These are phyloP conservation scores for Microctenopoma stevenorrisi DNA, from an alignment of 2,797 vertebrate genomes.

Conservation along the genomic window DNA sequence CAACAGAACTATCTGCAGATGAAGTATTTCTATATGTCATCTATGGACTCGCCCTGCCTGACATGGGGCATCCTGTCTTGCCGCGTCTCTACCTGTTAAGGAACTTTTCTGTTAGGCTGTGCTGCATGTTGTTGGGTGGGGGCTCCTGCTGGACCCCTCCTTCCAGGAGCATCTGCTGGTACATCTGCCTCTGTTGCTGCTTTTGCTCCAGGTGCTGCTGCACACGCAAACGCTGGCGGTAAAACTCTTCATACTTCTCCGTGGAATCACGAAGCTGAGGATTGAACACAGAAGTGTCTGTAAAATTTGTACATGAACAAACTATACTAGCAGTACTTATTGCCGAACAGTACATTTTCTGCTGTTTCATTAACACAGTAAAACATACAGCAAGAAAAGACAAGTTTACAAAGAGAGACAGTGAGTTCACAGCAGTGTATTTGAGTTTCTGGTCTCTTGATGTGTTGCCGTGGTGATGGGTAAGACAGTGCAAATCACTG, in stretches of 20 bases:
- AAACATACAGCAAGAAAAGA: no score
- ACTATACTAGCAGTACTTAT: background rate
- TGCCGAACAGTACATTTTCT: background rate
- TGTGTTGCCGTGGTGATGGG: constrained; percentile 55
- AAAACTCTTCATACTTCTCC: constrained; percentile 97
- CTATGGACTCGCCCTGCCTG: background rate
- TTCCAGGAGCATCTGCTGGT: constrained; percentile 98
- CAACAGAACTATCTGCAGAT: constrained; percentile 26
- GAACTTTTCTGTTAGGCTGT: constrained; percentile 98
- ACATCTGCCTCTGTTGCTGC: constrained; percentile 94
- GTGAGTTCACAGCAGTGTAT: constrained; percentile 43
- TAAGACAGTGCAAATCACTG: constrained; percentile 34
- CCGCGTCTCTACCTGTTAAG: constrained; percentile 88
- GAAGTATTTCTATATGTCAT: background rate
- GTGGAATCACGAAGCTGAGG: constrained; percentile 92
- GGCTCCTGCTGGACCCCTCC: constrained; percentile 96
- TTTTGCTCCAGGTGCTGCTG: constrained; percentile 99
- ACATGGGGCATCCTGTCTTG: background rate
- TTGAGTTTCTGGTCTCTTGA: constrained; percentile 41
- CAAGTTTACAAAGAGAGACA: no score
- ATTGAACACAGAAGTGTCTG: background rate
- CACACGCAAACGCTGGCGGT: constrained; percentile 94
- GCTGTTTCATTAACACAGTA: background rate
- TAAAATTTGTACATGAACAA: background rate
- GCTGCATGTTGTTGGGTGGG: constrained; percentile 86